Evolutionary conservation across 2,797 vertebrate genomes (phyloP), one percentile per base, ranked within the genome.

Genomic region (Centropyge bicolor): DNA sequence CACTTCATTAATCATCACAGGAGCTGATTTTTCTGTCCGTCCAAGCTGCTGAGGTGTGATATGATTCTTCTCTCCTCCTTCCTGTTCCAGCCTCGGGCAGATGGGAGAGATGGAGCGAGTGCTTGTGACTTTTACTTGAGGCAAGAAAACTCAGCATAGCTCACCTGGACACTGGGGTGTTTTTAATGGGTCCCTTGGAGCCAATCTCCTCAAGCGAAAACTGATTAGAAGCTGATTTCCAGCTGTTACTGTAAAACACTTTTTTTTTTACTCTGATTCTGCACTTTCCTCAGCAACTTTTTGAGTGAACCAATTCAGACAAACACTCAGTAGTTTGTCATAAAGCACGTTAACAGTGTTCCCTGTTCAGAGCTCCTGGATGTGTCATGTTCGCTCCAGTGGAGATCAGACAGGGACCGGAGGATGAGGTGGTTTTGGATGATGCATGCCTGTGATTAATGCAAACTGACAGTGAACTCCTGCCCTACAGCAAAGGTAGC

Each of bases 141-240:
- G 86, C 66, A 41, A 80, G 49, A 80, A 57, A 84, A 35, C 49
- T 68, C 71, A 76, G 65, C 64, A 40, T 19, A 57, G 46, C 83
- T 84, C 85, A 90, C 83, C 88, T 90, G 86, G 86, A 88, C 83
- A 64, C 76, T 55, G 31, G 48, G 74, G 78, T 43, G 56, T 66
- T 76, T 31, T 82, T 94, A 94, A 94, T 91, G 74, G 91, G 82
- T 91, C 90, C 91, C 92, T 71, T 51, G 74, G 90, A 91, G 87
- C 75, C 86, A 84, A 74, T 87, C 72, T 92, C 82, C 86, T 83
- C 16, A 22, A 51, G 86, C 82, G 31, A 80, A 78, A 87, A 75
- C 80, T 86, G 86, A 94, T 93, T 91, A 87, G 62, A 88, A 85
- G 76, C 80, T 13, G 61, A 85, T 84, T 88, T 81, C 70, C 71